Conservation (phyloP, 2,113 vertebrate genomes). For the Mola mola region DNA sequence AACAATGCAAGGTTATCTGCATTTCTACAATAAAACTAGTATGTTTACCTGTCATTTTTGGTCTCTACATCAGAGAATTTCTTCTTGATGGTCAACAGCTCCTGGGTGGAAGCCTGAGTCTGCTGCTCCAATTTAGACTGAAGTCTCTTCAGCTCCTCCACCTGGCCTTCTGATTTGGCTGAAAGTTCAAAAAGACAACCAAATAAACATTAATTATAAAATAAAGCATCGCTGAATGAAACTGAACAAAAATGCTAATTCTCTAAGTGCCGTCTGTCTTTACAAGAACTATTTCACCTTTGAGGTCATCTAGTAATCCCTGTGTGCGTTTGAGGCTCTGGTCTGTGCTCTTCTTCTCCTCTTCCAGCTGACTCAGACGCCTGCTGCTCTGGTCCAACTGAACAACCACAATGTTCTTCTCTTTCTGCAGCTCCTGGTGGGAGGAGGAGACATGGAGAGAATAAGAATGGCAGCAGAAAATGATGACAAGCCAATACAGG, state of each 20-base stretch:
- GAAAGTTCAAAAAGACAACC: conserved; percentile 2
- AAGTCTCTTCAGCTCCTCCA: conserved; percentile 82
- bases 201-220: neutral
- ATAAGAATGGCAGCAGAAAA: conserved; percentile 8
- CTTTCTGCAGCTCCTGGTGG: conserved; percentile 84
- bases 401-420: conserved; percentile 76
- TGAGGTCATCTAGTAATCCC: conserved; percentile 84
- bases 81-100: conserved; percentile 82
- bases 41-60: conserved; percentile 73
- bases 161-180: conserved; percentile 85
- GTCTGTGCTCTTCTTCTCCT: conserved; percentile 81
- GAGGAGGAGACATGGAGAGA: neutral
- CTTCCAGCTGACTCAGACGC: conserved; percentile 82
- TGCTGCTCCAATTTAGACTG: conserved; percentile 83
- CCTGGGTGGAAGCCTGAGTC: conserved; percentile 65
- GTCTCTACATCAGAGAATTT: conserved; percentile 83
- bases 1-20: neutral
- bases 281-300: conserved; percentile 71
- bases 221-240: neutral
- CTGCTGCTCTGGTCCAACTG: conserved; percentile 83
- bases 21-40: neutral
- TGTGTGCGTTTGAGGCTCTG: conserved; percentile 84
- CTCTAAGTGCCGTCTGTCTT: neutral
- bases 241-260: neutral
- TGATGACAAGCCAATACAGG: neutral